Percentiles rank a stretch among this genome's conserved stretches.
Evolutionary conservation across 2,888 invertebrate genomes (phyloP).

Genomic region (Ephialtes manifestator): DNA sequence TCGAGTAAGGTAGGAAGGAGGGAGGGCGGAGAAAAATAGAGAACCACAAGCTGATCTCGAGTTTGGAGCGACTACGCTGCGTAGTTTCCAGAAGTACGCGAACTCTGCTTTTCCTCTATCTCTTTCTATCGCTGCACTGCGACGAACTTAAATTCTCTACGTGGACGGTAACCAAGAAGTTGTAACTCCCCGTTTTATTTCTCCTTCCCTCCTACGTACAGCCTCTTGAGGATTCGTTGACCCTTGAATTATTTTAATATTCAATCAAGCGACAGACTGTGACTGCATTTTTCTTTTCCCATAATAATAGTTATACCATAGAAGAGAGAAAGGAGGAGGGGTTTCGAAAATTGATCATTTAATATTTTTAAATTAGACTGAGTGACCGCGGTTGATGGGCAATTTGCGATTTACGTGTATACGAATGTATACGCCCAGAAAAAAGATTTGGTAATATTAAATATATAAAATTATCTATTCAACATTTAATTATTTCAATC

Average conservation of each 20-base stretch:
- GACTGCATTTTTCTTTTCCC: not conserved
- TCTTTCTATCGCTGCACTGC: not conserved
- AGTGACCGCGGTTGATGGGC: too few relatives aligned
- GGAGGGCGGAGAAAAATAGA: not conserved
- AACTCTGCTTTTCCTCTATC: conserved; percentile 41
- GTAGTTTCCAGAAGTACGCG: conserved; percentile 40
- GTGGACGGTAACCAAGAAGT: conserved; percentile 14
- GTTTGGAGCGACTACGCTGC: conserved; percentile 23
- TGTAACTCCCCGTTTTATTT: conserved; percentile 14
- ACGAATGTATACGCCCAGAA: too few relatives aligned
- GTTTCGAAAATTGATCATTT: not conserved
- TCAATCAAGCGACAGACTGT: conserved; percentile 14
- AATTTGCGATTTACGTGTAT: too few relatives aligned
- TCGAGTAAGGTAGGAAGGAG: conserved; percentile 28
- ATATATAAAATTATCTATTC: too few relatives aligned
- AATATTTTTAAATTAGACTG: too few relatives aligned
- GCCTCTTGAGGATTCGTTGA: conserved; percentile 13
- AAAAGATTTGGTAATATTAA: too few relatives aligned
- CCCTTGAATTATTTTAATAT: conserved; percentile 7
- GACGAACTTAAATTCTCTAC: conserved; percentile 32
- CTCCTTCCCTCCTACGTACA: not conserved
- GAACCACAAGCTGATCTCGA: conserved; percentile 23
- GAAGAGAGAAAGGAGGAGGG: not conserved
- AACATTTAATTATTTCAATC: too few relatives aligned
- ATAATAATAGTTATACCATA: not conserved